Percentiles rank a stretch among this genome's conserved stretches.
Evolutionary conservation across 2,888 invertebrate species (phyloP).

Genomic region (Amphipoea oculea): DNA sequence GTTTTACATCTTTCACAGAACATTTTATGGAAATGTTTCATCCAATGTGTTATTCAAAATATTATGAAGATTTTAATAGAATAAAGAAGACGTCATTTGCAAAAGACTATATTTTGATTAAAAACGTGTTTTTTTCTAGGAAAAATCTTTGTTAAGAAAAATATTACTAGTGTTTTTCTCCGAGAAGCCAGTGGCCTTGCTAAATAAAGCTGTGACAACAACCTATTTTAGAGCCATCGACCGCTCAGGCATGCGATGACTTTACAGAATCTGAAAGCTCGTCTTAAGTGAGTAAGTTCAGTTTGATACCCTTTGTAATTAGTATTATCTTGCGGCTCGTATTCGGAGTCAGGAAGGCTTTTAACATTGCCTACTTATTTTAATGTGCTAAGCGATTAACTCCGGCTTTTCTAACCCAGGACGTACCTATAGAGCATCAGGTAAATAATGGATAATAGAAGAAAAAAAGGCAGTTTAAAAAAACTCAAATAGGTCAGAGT

Average conservation of each 20-base stretch:
- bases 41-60: background rate
- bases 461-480: background rate
- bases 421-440: background rate
- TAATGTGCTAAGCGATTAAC: slow-evolving; percentile 1
- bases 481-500: too few relatives aligned
- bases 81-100: background rate
- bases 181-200: background rate
- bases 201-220: slow-evolving; percentile 14
- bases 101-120: background rate
- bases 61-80: background rate
- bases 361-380: slow-evolving; percentile 8
- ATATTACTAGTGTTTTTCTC: background rate
- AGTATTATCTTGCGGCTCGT: slow-evolving; percentile 32
- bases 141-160: background rate
- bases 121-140: too few relatives aligned
- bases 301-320: slow-evolving; percentile 33
- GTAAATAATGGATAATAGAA: background rate
- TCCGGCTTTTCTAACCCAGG: too few relatives aligned
- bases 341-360: slow-evolving; percentile 10
- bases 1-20: background rate
- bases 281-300: background rate
- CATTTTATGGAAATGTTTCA: background rate
- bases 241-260: slow-evolving; percentile 8
- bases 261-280: slow-evolving; percentile 25
- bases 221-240: slow-evolving; percentile 2